Evolutionary conservation across 2,888 invertebrate species (phyloP).

Genomic region (Tetranychus truncatus): DNA sequence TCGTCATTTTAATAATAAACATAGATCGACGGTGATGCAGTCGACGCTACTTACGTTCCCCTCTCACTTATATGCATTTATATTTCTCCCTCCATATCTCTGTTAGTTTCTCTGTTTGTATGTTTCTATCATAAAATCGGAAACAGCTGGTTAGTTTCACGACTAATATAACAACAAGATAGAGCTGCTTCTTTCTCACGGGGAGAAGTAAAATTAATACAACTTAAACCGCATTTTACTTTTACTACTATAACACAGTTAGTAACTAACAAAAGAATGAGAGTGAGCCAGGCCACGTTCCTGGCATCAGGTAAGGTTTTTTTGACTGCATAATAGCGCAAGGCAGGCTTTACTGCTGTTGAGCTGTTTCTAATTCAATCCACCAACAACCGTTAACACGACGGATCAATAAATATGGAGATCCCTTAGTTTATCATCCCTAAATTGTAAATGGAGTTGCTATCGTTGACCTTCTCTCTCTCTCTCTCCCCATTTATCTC

Average conservation of each 20-base stretch:
- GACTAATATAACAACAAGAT: background rate
- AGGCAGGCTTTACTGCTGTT: background rate
- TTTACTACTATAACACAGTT: background rate
- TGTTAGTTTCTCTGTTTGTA: background rate
- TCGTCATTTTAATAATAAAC: background rate
- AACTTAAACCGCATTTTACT: background rate
- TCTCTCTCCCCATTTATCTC: background rate
- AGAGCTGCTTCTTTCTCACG: background rate
- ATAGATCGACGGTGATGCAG: background rate
- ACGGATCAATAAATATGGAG: too few relatives aligned
- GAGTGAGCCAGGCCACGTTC: background rate
- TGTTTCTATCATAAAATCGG: background rate
- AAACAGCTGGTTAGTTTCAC: background rate
- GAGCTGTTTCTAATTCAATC: background rate
- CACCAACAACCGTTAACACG: background rate
- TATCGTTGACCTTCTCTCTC: background rate
- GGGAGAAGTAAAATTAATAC: background rate
- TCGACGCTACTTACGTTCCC: background rate
- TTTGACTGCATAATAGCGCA: background rate
- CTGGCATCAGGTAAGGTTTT: background rate
- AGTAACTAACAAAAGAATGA: background rate
- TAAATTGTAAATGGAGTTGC: too few relatives aligned
- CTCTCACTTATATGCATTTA: background rate
- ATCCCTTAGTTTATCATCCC: too few relatives aligned
- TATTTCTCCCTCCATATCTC: background rate